phyloP scores from a whole-genome alignment of 2,113 vertebrate genomes.

The Nothoprocta perdicaria region DNA sequence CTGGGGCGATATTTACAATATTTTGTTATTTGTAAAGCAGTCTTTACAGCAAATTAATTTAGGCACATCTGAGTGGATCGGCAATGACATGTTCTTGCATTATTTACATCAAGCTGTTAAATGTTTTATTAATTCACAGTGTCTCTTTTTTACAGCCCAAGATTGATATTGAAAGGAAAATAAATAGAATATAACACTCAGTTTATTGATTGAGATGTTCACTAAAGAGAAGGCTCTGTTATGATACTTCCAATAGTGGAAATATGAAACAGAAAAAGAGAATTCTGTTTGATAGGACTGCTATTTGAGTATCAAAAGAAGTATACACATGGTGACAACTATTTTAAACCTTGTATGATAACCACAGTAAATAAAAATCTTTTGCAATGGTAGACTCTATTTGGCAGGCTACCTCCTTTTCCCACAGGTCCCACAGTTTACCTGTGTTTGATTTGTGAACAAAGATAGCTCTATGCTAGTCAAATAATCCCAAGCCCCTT shows the following conservation, averaged over 20 bases:
- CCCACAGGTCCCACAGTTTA: not conserved
- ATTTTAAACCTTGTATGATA: conserved; percentile 12
- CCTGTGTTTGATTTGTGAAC: not conserved
- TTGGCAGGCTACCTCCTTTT: not conserved
- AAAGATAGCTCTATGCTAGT: not conserved
- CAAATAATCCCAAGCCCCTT: not conserved
- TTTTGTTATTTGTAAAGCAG: conserved; percentile 35
- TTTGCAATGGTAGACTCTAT: not conserved
- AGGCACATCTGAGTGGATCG: not conserved
- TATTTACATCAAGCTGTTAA: conserved; percentile 32
- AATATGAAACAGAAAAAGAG: conserved; percentile 1
- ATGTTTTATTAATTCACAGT: conserved; percentile 22
- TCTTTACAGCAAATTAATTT: conserved; percentile 35
- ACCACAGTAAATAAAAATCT: not conserved
- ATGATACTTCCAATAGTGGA: not conserved
- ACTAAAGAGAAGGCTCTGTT: not conserved
- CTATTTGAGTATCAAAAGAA: not conserved
- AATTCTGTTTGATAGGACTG: not conserved
- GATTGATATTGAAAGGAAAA: not conserved
- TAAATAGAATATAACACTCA: not conserved
- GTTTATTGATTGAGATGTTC: not conserved
- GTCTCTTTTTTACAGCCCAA: not conserved
- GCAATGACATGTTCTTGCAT: not conserved
- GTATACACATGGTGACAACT: not conserved
- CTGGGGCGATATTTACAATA: conserved; percentile 2